Evolutionary conservation across 2,113 vertebrate genomes (phyloP).

Genomic region (Odontophorus gujanensis): DNA sequence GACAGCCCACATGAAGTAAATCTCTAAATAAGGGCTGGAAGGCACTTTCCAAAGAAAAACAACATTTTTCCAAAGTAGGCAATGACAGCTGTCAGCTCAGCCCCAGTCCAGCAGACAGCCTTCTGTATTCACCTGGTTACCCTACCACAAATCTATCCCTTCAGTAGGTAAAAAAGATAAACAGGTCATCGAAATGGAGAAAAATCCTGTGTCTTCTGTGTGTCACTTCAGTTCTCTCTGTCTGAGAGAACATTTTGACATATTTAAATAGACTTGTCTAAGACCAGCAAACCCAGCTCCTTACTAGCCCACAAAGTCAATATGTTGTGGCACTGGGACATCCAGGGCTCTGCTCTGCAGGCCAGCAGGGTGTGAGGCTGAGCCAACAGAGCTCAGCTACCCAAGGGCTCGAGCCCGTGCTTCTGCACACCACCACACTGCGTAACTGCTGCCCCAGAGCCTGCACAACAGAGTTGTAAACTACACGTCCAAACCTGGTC

Average conservation of each 20-base stretch:
- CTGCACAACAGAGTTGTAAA: neutral
- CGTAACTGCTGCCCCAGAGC: accelerated
- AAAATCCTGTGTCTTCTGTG: neutral
- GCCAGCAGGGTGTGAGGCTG: accelerated
- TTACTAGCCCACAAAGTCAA: neutral
- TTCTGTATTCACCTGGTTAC: neutral
- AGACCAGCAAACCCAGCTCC: neutral
- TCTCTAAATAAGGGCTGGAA: conserved; percentile 70
- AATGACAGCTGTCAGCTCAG: neutral
- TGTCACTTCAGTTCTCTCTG: neutral
- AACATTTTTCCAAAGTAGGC: conserved; percentile 9
- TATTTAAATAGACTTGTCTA: neutral
- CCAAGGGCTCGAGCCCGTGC: accelerated
- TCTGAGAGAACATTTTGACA: neutral
- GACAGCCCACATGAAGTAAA: conserved; percentile 57
- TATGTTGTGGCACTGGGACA: accelerated
- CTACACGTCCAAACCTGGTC: neutral
- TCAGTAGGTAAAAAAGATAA: neutral
- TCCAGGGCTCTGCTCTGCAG: accelerated
- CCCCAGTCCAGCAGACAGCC: neutral
- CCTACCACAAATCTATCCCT: neutral
- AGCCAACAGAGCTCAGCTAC: neutral
- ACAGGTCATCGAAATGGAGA: neutral
- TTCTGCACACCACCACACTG: neutral
- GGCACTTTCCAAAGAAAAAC: conserved; percentile 22